A percentile compares a stretch with the other conserved stretches of the same genome.
phyloP scores from a whole-genome alignment of 2,888 invertebrate genomes.

The Cantharis nigra region DNA sequence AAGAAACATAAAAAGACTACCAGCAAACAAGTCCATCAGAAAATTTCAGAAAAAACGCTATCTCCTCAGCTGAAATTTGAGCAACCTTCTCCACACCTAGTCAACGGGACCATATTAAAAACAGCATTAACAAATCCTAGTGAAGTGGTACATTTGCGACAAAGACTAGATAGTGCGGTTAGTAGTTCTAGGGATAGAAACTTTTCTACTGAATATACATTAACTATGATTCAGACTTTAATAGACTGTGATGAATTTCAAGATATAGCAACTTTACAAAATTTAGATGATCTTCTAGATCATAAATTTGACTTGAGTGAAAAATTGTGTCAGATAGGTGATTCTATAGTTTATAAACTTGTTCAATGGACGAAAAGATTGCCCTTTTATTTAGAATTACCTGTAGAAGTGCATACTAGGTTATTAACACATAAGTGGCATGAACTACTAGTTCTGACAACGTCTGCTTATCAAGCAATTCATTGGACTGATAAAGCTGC shows the following conservation, averaged over 20 bases:
- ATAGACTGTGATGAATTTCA: slow-evolving; percentile 97
- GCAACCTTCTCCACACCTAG: slow-evolving; percentile 62
- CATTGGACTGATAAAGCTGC: slow-evolving; percentile 57
- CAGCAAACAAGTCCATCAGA: slow-evolving; percentile 60
- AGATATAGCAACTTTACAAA: slow-evolving; percentile 90
- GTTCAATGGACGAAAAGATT: slow-evolving; percentile 98
- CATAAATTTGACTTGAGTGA: slow-evolving; percentile 90
- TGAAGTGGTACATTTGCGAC: slow-evolving; percentile 87
- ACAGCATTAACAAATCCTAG: slow-evolving; percentile 93
- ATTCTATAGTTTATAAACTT: slow-evolving; percentile 97
- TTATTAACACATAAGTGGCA: slow-evolving; percentile 98
- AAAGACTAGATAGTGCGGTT: slow-evolving; percentile 85
- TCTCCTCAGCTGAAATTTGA: slow-evolving; percentile 47
- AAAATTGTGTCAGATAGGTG: slow-evolving; percentile 93
- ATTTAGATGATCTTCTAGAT: slow-evolving; percentile 87
- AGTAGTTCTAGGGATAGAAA: slow-evolving; percentile 82
- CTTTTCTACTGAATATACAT: slow-evolving; percentile 81
- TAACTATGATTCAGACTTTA: slow-evolving; percentile 88
- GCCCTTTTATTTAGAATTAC: slow-evolving; percentile 95
- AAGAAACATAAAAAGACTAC: slow-evolving; percentile 92
- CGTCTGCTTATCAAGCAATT: slow-evolving; percentile 92
- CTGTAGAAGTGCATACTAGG: slow-evolving; percentile 94
- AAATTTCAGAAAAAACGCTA: slow-evolving; percentile 51
- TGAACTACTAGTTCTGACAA: slow-evolving; percentile 90
- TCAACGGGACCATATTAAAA: slow-evolving; percentile 91